Evolutionary conservation across 2,888 invertebrate genomes (phyloP).

Genomic region (Eristalis arbustorum): DNA sequence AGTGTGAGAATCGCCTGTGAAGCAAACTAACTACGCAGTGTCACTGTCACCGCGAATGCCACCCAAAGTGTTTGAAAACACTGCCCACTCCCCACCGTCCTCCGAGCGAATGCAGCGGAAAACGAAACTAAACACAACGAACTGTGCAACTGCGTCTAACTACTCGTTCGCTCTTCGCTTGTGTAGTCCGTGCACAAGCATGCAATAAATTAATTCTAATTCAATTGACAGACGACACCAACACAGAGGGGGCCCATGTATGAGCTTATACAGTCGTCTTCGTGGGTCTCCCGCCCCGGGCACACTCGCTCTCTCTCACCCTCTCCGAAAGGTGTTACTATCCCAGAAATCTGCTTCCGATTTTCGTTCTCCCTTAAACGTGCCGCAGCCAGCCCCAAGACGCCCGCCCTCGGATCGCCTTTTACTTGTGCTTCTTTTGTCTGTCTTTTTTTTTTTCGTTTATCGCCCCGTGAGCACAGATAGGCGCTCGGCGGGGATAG

Average conservation of each 20-base stretch:
- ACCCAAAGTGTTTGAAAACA: neutral
- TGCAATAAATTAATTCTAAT: constrained; percentile 65
- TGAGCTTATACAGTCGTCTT: neutral
- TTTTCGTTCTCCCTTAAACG: constrained; percentile 42
- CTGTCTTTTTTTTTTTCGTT: neutral
- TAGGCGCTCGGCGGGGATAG: neutral
- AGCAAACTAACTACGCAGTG: neutral
- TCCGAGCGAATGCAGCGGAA: neutral
- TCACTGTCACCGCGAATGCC: neutral
- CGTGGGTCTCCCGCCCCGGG: neutral
- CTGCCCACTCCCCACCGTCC: too few relatives aligned
- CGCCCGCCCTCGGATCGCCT: neutral
- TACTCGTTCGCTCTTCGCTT: neutral
- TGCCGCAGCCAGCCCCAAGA: neutral
- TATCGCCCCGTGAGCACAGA: too few relatives aligned
- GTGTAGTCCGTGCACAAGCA: constrained; percentile 35
- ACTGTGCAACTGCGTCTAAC: constrained; percentile 21
- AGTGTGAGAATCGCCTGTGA: neutral
- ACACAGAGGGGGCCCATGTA: neutral
- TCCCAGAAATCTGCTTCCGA: constrained; percentile 12
- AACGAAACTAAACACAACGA: neutral
- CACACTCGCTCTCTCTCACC: neutral
- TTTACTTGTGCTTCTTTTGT: neutral
- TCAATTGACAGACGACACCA: constrained; percentile 59
- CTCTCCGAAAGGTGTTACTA: neutral